phyloP scores from a whole-genome alignment of 2,888 invertebrate species.

The Micoletzkya japonica region DNA sequence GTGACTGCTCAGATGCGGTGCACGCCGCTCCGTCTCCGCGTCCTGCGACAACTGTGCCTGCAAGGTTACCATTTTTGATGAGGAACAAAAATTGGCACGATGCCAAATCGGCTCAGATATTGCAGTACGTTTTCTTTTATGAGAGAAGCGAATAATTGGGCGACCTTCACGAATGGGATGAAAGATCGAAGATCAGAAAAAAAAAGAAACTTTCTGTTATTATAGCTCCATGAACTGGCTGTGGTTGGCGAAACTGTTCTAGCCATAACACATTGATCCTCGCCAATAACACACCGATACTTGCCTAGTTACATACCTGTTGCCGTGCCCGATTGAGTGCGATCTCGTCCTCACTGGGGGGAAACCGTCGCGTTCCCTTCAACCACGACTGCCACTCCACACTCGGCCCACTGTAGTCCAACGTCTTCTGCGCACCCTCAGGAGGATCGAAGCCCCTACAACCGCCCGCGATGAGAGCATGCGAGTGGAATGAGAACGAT shows the following conservation, averaged over 20 bases:
- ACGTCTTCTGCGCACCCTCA: constrained; percentile 12
- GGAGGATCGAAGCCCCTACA: constrained; percentile 58
- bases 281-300: too few species aligned
- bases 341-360: constrained; percentile 58
- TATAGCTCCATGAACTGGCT: too few species aligned
- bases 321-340: constrained; percentile 49
- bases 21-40: constrained; percentile 50
- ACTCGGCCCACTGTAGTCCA: constrained; percentile 38
- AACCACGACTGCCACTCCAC: constrained; percentile 61
- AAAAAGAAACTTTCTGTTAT: too few species aligned
- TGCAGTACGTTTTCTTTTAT: too few species aligned
- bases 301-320: constrained; percentile 41
- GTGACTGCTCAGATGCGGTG: constrained; percentile 34
- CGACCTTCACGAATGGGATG: too few species aligned
- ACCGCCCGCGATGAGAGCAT: too few species aligned
- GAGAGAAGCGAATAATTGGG: too few species aligned
- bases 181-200: too few species aligned
- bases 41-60: constrained; percentile 55
- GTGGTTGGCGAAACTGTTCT: too few species aligned
- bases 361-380: constrained; percentile 55
- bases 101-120: not conserved
- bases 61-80: constrained; percentile 6
- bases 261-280: too few species aligned
- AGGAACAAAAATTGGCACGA: not conserved
- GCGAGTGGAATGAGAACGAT: too few species aligned